These are phyloP conservation scores for Halocynthia aurantium DNA, from an alignment of 23 tunicate genomes.

Conservation along the genomic window DNA sequence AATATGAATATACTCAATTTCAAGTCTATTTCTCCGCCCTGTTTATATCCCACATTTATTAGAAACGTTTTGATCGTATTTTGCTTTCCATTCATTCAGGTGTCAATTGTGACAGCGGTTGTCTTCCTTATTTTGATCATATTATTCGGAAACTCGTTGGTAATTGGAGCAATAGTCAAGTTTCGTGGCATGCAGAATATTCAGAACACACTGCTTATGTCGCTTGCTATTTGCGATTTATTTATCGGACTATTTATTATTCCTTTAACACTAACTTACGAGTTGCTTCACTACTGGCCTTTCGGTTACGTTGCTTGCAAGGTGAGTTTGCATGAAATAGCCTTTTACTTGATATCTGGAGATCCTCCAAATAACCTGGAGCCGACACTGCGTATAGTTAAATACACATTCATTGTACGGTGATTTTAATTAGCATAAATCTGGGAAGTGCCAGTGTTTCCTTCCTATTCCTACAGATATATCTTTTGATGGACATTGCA, in stretches of 20 bases:
- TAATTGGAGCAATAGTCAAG: background rate
- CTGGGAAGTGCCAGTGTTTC: no score
- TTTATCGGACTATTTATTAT: background rate
- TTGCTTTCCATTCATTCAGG: background rate
- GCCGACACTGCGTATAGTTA: no score
- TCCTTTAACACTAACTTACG: background rate
- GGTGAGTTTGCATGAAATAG: no score
- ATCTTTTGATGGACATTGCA: conserved; percentile 20
- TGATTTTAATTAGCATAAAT: no score
- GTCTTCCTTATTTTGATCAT: background rate
- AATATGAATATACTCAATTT: no score
- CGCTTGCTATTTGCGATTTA: background rate
- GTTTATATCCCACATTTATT: background rate
- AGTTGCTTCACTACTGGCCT: background rate
- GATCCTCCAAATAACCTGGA: no score
- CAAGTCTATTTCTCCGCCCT: no score
- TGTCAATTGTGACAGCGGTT: background rate
- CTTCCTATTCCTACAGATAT: background rate
- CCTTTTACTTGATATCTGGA: no score
- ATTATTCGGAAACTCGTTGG: conserved; percentile 4
- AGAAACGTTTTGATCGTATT: background rate
- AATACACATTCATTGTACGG: no score
- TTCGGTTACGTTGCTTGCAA: background rate
- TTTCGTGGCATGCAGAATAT: background rate
- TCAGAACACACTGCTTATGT: conserved; percentile 3